Evolutionary conservation across 2,888 invertebrate genomes (phyloP).

Genomic region (Mythimna pallens): DNA sequence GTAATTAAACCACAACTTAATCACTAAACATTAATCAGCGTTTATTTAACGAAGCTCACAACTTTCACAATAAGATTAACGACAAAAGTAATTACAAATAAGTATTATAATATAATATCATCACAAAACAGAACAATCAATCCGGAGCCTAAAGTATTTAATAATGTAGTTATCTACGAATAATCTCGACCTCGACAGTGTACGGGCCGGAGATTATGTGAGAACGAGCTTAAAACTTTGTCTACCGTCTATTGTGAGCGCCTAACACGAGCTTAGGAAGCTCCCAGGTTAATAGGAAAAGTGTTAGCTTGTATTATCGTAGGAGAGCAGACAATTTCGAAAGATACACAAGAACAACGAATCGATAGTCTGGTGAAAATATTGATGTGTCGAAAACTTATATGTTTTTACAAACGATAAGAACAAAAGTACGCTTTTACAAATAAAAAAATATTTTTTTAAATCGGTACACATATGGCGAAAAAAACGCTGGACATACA

Average conservation of each 20-base stretch:
- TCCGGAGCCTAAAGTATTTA: conserved; percentile 6
- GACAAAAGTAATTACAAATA: conserved; percentile 28
- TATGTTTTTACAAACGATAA: no score
- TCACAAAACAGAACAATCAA: conserved; percentile 36
- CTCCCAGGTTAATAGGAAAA: conserved; percentile 60
- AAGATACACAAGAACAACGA: conserved; percentile 40
- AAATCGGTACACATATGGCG: no score
- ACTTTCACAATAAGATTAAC: conserved; percentile 4
- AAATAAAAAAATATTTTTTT: no score
- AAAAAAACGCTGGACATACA: neutral
- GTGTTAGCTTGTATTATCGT: conserved; percentile 44
- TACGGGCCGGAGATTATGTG: conserved; percentile 60
- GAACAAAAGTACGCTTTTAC: no score
- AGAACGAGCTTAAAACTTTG: conserved; percentile 65
- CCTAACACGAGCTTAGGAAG: conserved; percentile 56
- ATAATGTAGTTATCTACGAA: conserved; percentile 29
- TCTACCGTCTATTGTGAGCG: conserved; percentile 49
- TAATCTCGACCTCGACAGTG: conserved; percentile 50
- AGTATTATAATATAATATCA: conserved; percentile 11
- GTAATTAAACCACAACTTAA: neutral
- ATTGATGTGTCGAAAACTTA: neutral
- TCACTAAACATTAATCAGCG: neutral
- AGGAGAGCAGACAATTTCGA: conserved; percentile 46
- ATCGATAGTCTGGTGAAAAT: conserved; percentile 7
- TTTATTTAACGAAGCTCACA: neutral